Conservation (phyloP, 1,140 invertebrate species). For the Bombus fervidus region DNA sequence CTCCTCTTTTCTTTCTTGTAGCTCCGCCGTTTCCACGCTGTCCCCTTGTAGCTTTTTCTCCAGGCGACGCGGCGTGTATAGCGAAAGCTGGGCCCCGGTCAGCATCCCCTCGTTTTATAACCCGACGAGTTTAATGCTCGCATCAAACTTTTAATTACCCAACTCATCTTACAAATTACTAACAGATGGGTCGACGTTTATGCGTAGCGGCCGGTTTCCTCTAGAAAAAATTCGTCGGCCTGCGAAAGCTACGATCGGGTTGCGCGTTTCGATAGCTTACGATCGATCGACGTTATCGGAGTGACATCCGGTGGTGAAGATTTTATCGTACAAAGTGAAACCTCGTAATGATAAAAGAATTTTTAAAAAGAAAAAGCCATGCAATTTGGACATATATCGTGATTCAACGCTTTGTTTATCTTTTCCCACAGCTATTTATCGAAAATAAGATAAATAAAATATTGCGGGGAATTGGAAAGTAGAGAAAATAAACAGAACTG, state of each 20-base stretch:
- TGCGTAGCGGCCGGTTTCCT: constrained; percentile 63
- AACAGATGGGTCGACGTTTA: constrained; percentile 78
- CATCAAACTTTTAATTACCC: constrained; percentile 82
- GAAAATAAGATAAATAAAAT: too few species aligned
- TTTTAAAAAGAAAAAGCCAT: too few species aligned
- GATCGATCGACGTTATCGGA: background rate
- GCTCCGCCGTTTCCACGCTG: constrained; percentile 37
- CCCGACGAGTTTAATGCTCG: constrained; percentile 80
- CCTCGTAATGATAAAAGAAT: too few species aligned
- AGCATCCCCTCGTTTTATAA: constrained; percentile 76
- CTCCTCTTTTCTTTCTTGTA: background rate
- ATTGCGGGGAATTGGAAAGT: too few species aligned
- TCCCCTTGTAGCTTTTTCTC: constrained; percentile 35
- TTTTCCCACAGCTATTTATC: too few species aligned
- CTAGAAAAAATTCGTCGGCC: background rate
- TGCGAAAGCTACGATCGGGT: background rate
- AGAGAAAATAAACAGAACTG: too few species aligned
- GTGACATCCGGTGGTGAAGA: background rate
- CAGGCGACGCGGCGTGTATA: background rate
- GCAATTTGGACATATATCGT: too few species aligned
- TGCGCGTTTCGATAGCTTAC: background rate
- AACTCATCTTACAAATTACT: constrained; percentile 80
- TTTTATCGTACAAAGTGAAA: background rate
- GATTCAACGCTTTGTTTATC: too few species aligned
- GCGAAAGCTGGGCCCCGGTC: constrained; percentile 9